Conservation (phyloP, 1,140 invertebrate species). For the Drosophila dunni region DNA sequence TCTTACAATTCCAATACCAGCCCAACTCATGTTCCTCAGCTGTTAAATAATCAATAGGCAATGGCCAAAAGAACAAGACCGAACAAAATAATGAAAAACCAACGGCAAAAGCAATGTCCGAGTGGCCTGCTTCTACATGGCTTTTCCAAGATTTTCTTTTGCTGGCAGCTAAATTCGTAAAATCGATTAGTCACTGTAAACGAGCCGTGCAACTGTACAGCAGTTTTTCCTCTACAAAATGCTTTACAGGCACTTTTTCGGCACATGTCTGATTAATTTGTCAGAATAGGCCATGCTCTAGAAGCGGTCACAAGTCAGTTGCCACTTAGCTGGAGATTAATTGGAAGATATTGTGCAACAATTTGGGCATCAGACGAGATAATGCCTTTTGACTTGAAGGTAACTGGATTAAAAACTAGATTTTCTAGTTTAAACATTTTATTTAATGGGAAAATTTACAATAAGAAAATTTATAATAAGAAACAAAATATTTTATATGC, state of each 20-base stretch:
- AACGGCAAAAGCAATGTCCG: conserved; percentile 34
- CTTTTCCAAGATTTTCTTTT: conserved; percentile 57
- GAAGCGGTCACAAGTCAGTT: neutral
- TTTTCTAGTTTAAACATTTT: no score
- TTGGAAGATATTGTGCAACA: neutral
- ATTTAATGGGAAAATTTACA: no score
- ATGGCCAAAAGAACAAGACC: conserved; percentile 52
- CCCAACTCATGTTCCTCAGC: conserved; percentile 2
- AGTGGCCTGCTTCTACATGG: conserved; percentile 53
- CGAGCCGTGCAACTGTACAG: conserved; percentile 71
- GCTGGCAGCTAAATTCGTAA: conserved; percentile 64
- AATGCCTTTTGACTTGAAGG: no score
- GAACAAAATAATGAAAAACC: conserved; percentile 21
- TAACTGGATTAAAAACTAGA: no score
- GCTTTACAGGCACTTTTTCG: neutral
- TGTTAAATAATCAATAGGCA: conserved; percentile 71
- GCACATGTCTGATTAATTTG: conserved; percentile 8
- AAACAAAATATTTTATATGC: neutral
- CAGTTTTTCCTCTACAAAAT: conserved; percentile 43
- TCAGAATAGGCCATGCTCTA: neutral
- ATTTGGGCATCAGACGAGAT: neutral
- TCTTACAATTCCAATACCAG: conserved; percentile 24
- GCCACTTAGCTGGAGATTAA: neutral
- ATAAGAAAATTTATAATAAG: neutral
- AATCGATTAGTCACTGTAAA: conserved; percentile 80